Conservation (phyloP, 2,113 vertebrate genomes). For the Cebus imitator region DNA sequence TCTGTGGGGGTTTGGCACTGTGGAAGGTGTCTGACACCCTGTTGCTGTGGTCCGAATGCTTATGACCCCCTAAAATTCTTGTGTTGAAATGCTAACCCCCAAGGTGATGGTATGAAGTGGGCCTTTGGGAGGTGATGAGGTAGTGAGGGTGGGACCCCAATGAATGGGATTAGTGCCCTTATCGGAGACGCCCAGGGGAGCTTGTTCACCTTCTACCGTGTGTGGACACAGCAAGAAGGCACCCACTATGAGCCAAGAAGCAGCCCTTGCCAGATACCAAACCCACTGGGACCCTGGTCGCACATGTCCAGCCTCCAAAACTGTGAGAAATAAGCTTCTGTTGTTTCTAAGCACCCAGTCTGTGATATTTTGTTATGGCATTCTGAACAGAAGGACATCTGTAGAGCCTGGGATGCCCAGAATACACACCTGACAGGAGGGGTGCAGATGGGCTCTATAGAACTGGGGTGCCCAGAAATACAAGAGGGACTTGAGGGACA, state of each 20-base stretch:
- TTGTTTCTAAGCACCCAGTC: background rate
- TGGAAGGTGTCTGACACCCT: background rate
- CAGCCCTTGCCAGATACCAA: background rate
- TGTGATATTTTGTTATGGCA: background rate
- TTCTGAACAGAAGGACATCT: background rate
- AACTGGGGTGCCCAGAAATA: background rate
- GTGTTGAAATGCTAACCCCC: background rate
- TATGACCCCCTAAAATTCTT: background rate
- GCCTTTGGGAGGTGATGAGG: background rate
- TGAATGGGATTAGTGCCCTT: background rate
- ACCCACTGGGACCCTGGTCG: too few species aligned
- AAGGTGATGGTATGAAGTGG: background rate
- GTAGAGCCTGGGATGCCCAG: background rate
- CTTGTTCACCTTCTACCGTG: background rate
- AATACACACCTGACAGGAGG: background rate
- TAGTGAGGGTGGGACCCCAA: background rate
- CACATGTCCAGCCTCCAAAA: background rate
- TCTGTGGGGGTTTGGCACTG: background rate
- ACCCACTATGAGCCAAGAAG: background rate
- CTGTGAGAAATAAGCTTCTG: background rate
- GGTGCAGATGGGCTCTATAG: background rate
- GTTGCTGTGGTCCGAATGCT: background rate
- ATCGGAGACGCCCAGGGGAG: background rate
- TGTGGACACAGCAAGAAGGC: background rate
- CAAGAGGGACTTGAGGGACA: background rate